Evolutionary conservation across 1,140 invertebrate genomes (phyloP).

Genomic region (Cherax quadricarinatus): DNA sequence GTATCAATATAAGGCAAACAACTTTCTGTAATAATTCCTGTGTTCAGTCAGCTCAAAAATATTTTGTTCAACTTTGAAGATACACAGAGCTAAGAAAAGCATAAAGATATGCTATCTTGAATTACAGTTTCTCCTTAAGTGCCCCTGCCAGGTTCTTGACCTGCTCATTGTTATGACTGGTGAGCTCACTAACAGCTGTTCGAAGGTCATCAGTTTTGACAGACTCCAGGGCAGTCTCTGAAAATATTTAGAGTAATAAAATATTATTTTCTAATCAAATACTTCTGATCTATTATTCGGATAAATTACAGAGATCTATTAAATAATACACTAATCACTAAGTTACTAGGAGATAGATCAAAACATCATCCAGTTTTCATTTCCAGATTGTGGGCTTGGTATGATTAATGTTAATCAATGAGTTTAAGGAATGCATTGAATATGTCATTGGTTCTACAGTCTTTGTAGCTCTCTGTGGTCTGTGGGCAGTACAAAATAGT

Average conservation of each 20-base stretch:
- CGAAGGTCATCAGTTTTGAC: slow-evolving; percentile 20
- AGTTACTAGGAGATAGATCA: no score
- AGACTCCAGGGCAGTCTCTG: slow-evolving; percentile 25
- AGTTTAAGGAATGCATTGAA: no score
- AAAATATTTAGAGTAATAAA: not conserved
- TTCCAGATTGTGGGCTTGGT: no score
- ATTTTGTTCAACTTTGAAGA: not conserved
- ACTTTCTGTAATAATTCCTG: not conserved
- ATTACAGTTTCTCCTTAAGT: slow-evolving; percentile 52
- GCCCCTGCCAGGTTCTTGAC: slow-evolving; percentile 46
- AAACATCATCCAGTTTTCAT: no score
- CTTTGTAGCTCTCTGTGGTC: no score
- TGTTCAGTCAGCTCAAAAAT: not conserved
- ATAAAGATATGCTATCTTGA: not conserved
- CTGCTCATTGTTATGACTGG: slow-evolving; percentile 32
- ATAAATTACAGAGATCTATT: not conserved
- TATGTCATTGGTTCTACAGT: no score
- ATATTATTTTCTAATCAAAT: no score
- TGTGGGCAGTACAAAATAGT: no score
- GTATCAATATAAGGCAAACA: not conserved
- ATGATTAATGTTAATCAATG: no score
- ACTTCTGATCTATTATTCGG: no score
- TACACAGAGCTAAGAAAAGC: not conserved
- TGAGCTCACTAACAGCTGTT: not conserved
- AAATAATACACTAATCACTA: not conserved